These are phyloP conservation scores for Argynnis bischoffii DNA, from an alignment of 2,888 invertebrate genomes.

Conservation along the genomic window DNA sequence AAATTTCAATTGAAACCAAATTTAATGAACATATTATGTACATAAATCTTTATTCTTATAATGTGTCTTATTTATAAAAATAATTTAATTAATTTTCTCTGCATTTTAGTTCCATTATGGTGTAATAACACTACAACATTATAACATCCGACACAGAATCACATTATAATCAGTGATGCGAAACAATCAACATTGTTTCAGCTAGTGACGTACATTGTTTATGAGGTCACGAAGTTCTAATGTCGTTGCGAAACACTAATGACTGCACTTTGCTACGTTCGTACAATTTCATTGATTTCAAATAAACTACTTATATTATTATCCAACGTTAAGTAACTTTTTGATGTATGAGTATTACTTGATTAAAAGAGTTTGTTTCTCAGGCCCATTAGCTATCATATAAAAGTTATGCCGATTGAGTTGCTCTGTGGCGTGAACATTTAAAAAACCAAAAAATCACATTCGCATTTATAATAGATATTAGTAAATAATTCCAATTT, in stretches of 20 bases:
- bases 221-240: slow-evolving; percentile 16
- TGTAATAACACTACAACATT: slow-evolving; percentile 8
- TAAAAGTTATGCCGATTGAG: no score
- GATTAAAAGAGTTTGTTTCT: no score
- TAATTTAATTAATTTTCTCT: not conserved
- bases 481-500: no score
- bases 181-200: slow-evolving; percentile 20
- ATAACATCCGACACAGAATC: slow-evolving; percentile 10
- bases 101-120: not conserved
- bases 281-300: not conserved
- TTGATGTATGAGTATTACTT: no score
- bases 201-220: slow-evolving; percentile 17
- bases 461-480: no score
- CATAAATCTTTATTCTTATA: no score
- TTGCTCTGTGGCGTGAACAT: no score
- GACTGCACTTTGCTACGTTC: slow-evolving; percentile 2
- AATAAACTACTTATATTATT: not conserved
- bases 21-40: no score
- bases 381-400: no score
- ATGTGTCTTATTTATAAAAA: not conserved
- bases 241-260: slow-evolving; percentile 13
- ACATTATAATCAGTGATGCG: slow-evolving; percentile 17
- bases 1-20: no score
- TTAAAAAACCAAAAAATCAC: no score
- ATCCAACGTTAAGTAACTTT: no score